Evolutionary conservation across 2,113 vertebrate species (phyloP), one percentile per base, ranked within the genome.

Genomic region (Macrotus californicus): DNA sequence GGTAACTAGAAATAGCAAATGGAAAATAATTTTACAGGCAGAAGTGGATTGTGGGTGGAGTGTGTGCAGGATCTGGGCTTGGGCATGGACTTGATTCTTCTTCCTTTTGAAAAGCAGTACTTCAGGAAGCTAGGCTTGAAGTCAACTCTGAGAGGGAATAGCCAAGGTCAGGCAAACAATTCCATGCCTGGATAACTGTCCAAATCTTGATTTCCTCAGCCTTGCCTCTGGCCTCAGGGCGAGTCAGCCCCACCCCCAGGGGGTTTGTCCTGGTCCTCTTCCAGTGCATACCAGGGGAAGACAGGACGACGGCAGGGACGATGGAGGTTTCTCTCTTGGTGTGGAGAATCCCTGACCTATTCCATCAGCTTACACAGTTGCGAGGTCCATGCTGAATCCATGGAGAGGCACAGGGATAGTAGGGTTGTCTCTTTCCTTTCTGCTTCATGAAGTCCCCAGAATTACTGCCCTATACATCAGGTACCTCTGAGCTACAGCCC

Each of bases 41-140:
- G 67, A 67, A 83, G 31, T 31, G 48, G 36, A 36, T 14, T 93
- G 92, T 87, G 31, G 84, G 52, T 67, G 22, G 79, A 79, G 13
- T 61, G 0, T 84, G 14, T 69, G 41, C 19, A 92, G 72, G 24
- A 75, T 75, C 72, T 87, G 59, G 48, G 59, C 36, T 79, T 85
- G 43, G 36, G 29, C 39, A 56, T 64, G 29, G 36, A 52, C 82
- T 64, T 89, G 64, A 64, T 85, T 97, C 87, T 87, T 95, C 56
- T 84, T 94, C 31, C 69, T 91, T 94, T 91, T 87, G 92, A 89
- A 94, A 97, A 96, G 48, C 93, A 96, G 94, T 81, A 92, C 34
- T 72, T 81, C 73, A 91, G 41, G 75, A 95, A 79, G 76, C 80
- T 80, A 94, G 88, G 64, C 83, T 93, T 91, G 75, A 94, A 61